A percentile compares a stretch with the other conserved stretches of the same genome.
Evolutionary conservation across 2,113 vertebrate genomes (phyloP).

Genomic region (Furnarius figulus): DNA sequence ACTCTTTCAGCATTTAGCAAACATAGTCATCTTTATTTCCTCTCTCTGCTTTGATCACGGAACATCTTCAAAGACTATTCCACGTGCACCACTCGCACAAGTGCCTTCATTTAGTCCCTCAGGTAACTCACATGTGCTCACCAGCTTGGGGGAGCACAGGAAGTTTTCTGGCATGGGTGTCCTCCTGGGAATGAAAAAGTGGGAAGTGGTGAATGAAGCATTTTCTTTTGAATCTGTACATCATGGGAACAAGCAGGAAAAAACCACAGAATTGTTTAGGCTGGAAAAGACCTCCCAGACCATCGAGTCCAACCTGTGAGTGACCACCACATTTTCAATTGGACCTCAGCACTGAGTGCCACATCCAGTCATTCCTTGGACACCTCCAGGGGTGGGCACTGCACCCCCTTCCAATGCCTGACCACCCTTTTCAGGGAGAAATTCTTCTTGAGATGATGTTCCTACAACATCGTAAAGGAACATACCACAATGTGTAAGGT

Average conservation of each 20-base stretch:
- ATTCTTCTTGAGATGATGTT: background rate
- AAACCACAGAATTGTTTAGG: background rate
- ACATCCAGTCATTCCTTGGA: background rate
- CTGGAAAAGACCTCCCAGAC: background rate
- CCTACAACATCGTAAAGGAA: background rate
- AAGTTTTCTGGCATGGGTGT: background rate
- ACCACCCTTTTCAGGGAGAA: background rate
- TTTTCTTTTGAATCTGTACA: background rate
- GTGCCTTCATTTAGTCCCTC: background rate
- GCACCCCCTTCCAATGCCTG: rapidly evolving
- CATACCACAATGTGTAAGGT: background rate
- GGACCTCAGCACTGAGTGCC: background rate
- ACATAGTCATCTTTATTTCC: background rate
- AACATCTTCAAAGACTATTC: background rate
- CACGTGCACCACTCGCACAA: background rate
- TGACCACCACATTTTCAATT: background rate
- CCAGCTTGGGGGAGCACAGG: background rate
- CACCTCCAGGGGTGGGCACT: background rate
- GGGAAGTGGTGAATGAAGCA: background rate
- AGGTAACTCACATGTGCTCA: conserved; percentile 13
- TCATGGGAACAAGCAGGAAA: background rate
- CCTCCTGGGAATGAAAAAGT: background rate
- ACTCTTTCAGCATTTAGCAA: conserved; percentile 11
- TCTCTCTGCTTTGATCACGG: conserved; percentile 31
- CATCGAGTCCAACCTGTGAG: rapidly evolving